phyloP scores from a whole-genome alignment of 2,888 invertebrate genomes.

The Eristalis tenax region DNA sequence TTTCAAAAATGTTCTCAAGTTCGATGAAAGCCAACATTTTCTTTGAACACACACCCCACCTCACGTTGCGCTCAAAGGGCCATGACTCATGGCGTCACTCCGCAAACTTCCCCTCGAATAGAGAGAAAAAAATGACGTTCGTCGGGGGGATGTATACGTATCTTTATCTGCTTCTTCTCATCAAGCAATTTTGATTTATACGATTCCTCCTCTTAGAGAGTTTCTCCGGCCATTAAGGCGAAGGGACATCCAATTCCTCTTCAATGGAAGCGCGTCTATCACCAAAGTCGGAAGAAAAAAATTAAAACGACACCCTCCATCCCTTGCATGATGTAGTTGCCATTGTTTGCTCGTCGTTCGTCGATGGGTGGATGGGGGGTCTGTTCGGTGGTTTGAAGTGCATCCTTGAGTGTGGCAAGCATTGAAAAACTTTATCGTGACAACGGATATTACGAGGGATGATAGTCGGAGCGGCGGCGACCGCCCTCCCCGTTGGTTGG shows the following conservation, averaged over 20 bases:
- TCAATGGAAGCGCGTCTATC: conserved; percentile 49
- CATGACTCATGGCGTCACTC: neutral
- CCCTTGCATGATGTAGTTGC: conserved; percentile 1
- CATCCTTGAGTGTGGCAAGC: conserved; percentile 49
- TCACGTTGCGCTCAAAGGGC: neutral
- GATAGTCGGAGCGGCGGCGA: conserved; percentile 44
- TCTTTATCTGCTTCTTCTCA: conserved; percentile 34
- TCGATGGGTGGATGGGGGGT: neutral
- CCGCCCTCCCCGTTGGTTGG: neutral
- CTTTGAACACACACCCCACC: neutral
- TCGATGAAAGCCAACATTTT: conserved; percentile 8
- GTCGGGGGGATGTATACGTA: no score
- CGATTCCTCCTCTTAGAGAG: conserved; percentile 48
- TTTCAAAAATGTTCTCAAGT: neutral
- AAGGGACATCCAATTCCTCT: conserved; percentile 40
- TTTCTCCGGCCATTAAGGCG: conserved; percentile 61
- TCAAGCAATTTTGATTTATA: conserved; percentile 69
- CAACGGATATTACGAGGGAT: conserved; percentile 50
- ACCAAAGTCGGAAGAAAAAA: conserved; percentile 12
- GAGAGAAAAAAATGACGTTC: neutral
- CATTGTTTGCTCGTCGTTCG: conserved; percentile 18
- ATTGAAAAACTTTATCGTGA: conserved; percentile 52
- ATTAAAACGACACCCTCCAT: conserved; percentile 22
- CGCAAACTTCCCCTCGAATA: neutral
- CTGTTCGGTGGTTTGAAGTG: conserved; percentile 46